Conservation (phyloP, 1,140 invertebrate species). For the Drosophila dunni region DNA sequence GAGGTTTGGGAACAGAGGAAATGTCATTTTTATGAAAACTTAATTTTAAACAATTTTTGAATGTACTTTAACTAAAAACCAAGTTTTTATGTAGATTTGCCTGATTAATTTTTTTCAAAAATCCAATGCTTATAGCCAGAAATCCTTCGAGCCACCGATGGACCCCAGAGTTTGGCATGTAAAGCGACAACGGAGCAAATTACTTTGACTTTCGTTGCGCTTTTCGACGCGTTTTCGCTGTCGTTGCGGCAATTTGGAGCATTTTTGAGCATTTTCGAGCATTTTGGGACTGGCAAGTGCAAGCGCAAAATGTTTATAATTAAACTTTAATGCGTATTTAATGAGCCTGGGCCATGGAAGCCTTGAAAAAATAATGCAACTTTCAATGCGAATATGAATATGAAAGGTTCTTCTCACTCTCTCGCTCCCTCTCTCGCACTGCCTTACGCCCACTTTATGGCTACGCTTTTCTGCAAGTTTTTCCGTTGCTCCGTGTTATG, state of each 20-base stretch:
- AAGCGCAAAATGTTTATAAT: slow-evolving; percentile 82
- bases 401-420: slow-evolving; percentile 29
- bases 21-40: no score
- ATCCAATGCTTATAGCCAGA: no score
- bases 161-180: slow-evolving; percentile 8
- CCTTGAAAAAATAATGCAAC: slow-evolving; percentile 66
- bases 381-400: slow-evolving; percentile 60
- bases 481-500: slow-evolving; percentile 19
- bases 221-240: slow-evolving; percentile 67
- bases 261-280: slow-evolving; percentile 45
- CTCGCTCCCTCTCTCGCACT: not conserved
- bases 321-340: slow-evolving; percentile 83
- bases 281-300: slow-evolving; percentile 72
- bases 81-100: no score
- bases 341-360: slow-evolving; percentile 60
- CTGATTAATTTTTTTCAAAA: no score
- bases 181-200: slow-evolving; percentile 63
- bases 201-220: slow-evolving; percentile 78
- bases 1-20: no score
- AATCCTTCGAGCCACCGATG: slow-evolving; percentile 4
- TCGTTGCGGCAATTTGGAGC: slow-evolving; percentile 42
- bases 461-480: slow-evolving; percentile 16
- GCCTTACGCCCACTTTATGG: slow-evolving; percentile 5
- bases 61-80: no score
- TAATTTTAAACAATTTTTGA: no score